Evolutionary conservation across 2,888 invertebrate species (phyloP).

Genomic region (Uropetala carovei): DNA sequence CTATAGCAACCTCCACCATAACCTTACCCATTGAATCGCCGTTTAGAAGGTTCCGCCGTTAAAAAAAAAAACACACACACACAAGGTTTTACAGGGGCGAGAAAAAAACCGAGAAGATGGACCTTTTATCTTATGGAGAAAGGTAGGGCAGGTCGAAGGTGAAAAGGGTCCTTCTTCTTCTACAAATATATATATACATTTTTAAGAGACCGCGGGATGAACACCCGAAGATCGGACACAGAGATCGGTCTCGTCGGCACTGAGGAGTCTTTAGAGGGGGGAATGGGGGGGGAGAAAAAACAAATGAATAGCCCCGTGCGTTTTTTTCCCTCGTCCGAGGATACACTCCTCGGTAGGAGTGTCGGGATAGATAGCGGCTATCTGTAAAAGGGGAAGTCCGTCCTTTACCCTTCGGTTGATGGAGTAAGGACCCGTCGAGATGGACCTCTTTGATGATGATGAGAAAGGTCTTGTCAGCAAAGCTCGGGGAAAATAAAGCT

Average conservation of each 20-base stretch:
- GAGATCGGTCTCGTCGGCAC: not conserved
- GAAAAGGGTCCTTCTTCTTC: not conserved
- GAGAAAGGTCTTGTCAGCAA: conserved; percentile 9
- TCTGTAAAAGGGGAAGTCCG: not conserved
- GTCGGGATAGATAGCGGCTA: not conserved
- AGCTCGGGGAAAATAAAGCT: not conserved
- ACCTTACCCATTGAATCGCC: conserved; percentile 14
- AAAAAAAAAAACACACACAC: not conserved
- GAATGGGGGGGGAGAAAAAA: not conserved
- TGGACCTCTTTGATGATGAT: conserved; percentile 9
- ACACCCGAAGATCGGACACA: not conserved
- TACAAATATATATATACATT: conserved; percentile 5
- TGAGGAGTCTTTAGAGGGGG: not conserved
- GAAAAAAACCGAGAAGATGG: not conserved
- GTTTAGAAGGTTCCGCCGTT: not conserved
- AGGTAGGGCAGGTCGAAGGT: conserved; percentile 17
- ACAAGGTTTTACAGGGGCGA: not conserved
- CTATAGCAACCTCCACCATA: not conserved
- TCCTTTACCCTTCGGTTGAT: not conserved
- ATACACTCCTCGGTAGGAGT: not conserved
- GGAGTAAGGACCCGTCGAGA: not conserved
- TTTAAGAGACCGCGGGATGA: not conserved
- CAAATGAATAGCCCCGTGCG: not conserved
- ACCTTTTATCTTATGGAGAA: not conserved
- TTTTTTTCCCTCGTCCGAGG: conserved; percentile 6